These are phyloP conservation scores for Chamaetylas fuelleborni DNA, from an alignment of 2,113 vertebrate genomes.

Conservation along the genomic window DNA sequence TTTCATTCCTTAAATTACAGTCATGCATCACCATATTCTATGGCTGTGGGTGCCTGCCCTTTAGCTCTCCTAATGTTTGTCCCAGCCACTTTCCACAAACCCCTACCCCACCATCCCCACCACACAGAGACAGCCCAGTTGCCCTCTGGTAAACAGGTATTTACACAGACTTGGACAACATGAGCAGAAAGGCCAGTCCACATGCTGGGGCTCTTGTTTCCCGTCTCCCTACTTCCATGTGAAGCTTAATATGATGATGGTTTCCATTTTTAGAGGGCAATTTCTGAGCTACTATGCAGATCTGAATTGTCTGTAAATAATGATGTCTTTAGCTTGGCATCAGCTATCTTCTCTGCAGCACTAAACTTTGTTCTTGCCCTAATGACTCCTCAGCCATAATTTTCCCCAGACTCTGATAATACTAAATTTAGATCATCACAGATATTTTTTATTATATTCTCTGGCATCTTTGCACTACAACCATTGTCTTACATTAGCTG, in stretches of 20 bases:
- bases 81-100: not conserved
- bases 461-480: constrained; percentile 10
- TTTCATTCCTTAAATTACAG: not conserved
- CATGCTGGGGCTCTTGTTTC: not conserved
- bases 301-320: constrained; percentile 17
- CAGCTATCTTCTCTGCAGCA: not conserved
- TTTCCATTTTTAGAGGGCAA: constrained; percentile 20
- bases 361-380: constrained; percentile 24
- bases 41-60: not conserved
- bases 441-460: constrained; percentile 3
- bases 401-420: constrained; percentile 39
- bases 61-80: not conserved
- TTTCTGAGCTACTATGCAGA: not conserved
- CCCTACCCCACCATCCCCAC: not conserved
- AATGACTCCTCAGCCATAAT: constrained; percentile 10
- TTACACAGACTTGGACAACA: not conserved
- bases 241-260: not conserved
- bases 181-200: not conserved
- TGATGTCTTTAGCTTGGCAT: constrained; percentile 16
- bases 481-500: not conserved
- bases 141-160: not conserved
- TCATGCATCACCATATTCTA: not conserved
- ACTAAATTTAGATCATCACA: constrained; percentile 37
- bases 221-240: too few species aligned
- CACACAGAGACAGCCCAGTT: not conserved